Evolutionary conservation across 2,888 invertebrate species (phyloP).

Genomic region (Phlogophora meticulosa): DNA sequence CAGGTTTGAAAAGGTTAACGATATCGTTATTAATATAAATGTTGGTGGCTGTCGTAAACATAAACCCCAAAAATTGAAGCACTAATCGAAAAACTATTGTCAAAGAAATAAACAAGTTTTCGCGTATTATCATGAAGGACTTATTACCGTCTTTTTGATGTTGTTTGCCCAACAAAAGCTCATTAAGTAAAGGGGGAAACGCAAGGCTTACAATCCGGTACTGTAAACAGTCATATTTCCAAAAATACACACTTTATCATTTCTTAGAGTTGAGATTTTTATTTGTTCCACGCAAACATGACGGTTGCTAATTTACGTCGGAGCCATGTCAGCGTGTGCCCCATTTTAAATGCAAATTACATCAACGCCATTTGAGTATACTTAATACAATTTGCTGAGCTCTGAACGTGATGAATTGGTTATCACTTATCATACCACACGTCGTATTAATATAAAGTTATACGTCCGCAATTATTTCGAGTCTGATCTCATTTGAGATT

Average conservation of each 20-base stretch:
- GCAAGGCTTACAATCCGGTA: conserved; percentile 25
- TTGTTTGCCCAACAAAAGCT: conserved; percentile 49
- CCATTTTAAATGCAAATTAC: conserved; percentile 45
- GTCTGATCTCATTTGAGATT: conserved; percentile 40
- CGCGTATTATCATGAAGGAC: conserved; percentile 21
- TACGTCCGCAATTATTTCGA: conserved; percentile 23
- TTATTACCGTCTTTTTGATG: conserved; percentile 36
- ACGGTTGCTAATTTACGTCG: conserved; percentile 8
- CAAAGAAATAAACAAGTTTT: conserved; percentile 18
- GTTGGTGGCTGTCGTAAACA: neutral
- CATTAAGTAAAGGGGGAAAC: conserved; percentile 46
- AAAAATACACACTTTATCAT: conserved; percentile 46
- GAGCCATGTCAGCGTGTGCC: conserved; percentile 3
- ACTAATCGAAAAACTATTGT: conserved; percentile 12
- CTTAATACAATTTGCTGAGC: conserved; percentile 23
- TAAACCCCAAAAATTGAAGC: conserved; percentile 2
- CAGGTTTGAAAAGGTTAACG: conserved; percentile 22
- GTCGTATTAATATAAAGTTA: conserved; percentile 29
- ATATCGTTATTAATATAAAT: conserved; percentile 37
- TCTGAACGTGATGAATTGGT: conserved; percentile 29
- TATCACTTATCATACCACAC: conserved; percentile 24
- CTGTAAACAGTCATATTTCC: conserved; percentile 30
- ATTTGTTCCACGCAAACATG: conserved; percentile 17
- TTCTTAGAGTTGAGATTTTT: conserved; percentile 40
- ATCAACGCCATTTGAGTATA: conserved; percentile 18